phyloP scores from a whole-genome alignment of 1,140 invertebrate genomes.

The Micrasema minimum region DNA sequence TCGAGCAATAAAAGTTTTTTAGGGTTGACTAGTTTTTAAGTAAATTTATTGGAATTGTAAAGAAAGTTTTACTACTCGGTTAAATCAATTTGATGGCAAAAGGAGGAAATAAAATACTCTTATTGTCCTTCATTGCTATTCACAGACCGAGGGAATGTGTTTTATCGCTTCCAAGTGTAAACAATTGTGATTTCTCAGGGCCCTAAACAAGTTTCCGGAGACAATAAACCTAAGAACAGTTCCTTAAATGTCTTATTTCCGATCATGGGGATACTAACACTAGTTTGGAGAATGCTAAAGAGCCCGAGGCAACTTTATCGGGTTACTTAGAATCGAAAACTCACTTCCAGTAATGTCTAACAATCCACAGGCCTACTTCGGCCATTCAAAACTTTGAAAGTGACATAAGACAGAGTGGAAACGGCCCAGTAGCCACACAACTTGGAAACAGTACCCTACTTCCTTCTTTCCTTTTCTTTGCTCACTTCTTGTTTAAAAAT shows the following conservation, averaged over 20 bases:
- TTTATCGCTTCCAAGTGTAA: background rate
- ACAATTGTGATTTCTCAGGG: background rate
- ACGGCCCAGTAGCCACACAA: slow-evolving; percentile 21
- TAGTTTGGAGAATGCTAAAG: background rate
- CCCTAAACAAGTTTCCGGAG: background rate
- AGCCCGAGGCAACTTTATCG: slow-evolving; percentile 7
- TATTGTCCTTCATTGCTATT: slow-evolving; percentile 8
- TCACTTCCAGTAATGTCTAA: slow-evolving; percentile 12
- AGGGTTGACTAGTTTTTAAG: too few species aligned
- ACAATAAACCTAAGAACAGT: slow-evolving; percentile 5
- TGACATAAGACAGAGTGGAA: slow-evolving; percentile 28
- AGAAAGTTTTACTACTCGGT: too few species aligned
- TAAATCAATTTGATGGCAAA: too few species aligned
- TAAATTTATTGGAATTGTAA: too few species aligned
- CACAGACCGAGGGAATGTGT: background rate
- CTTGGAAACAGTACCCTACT: slow-evolving; percentile 11
- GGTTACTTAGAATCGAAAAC: slow-evolving; percentile 26
- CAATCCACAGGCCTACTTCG: slow-evolving; percentile 20
- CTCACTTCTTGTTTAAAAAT: slow-evolving; percentile 3
- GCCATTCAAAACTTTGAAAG: slow-evolving; percentile 28
- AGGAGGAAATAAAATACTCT: background rate
- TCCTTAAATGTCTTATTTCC: slow-evolving; percentile 7
- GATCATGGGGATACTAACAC: background rate
- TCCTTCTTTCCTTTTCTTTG: slow-evolving; percentile 17
- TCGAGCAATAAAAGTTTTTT: too few species aligned